A percentile compares a stretch with the other conserved stretches of the same genome.
These are phyloP conservation scores for Cygnus olor DNA, from an alignment of 2,797 vertebrate genomes.

Conservation along the genomic window DNA sequence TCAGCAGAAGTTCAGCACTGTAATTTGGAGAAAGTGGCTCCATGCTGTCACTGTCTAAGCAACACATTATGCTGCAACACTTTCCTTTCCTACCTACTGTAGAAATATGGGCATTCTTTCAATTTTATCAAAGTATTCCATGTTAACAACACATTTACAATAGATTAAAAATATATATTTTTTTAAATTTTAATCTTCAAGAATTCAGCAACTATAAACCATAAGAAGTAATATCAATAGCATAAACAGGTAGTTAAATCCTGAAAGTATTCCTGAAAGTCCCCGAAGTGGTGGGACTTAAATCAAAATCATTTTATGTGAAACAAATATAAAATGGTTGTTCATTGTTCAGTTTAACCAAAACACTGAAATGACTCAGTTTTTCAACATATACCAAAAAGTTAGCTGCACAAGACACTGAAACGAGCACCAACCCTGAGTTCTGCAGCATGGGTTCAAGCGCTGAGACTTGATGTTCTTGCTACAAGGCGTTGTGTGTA, in stretches of 20 bases:
- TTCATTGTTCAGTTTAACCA: not conserved
- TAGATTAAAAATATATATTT: not conserved
- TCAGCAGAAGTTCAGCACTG: constrained; percentile 13
- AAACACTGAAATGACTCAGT: not conserved
- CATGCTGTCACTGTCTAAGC: not conserved
- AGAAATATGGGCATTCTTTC: not conserved
- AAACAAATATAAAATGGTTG: not conserved
- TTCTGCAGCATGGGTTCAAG: not conserved
- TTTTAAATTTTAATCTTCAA: not conserved
- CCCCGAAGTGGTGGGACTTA: not conserved
- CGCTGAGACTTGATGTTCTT: not conserved
- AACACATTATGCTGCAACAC: not conserved
- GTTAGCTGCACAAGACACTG: not conserved
- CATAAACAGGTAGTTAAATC: not conserved
- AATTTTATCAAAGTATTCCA: not conserved
- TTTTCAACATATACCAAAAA: not conserved
- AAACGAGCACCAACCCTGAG: not conserved
- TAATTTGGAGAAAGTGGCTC: not conserved
- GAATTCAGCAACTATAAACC: not conserved
- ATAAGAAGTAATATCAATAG: not conserved
- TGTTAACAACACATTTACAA: not conserved
- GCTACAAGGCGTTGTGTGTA: not conserved
- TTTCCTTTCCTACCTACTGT: not conserved
- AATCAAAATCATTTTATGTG: not conserved
- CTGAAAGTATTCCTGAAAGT: not conserved